Base-by-base conservation (phyloP, 2,888 invertebrate genomes). In the Apantesis nais region DNA sequence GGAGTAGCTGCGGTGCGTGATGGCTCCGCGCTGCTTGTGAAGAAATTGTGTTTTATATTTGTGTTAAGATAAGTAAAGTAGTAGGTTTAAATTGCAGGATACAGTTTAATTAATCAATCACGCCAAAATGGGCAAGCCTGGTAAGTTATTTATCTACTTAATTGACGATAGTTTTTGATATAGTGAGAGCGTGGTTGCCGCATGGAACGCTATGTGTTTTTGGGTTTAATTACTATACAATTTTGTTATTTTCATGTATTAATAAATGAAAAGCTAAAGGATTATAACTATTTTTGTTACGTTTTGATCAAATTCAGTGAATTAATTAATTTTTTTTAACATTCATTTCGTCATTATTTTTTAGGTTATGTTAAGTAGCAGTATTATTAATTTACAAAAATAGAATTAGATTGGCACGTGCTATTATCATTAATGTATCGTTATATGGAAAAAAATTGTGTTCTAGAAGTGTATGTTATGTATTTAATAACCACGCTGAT, bases 91-190 rank as follows among this genome's bases (percentile, higher is more conserved):
- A 76, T 66, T 76, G 68, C 71, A 71, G 71, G 58, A 68, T 68
- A 74, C 76, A 44, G 79, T 76, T 70, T 76, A 73, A 74, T 67
- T 69, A 74, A 60, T 67, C 74, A 70, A 78, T 83, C 81, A 70
- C 67, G 72, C 72, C 65, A 68, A 71, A 76, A 94, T 94, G 94
- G 94, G 94, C 41, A 94, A 90, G 85, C 94, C 94, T 82, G 94
- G 94, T 94, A 79, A 90, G 93, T 85, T 69, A 58, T 72, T 77
- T 74, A 37, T 62, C n/a, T 16, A 68, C 22, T 0, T 66, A 73
- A 39, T 62, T 74, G 3, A 31, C 62, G 41, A 12, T 29, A 61
- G 39, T 69, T 39, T 39, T 41, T 41, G 29, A 66, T 65, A 39
- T 58, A 2, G 29, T 52, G 66, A 69, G 74, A 78, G 80, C 79